phyloP scores from a whole-genome alignment of 2,113 vertebrate species.

The Struthio camelus region DNA sequence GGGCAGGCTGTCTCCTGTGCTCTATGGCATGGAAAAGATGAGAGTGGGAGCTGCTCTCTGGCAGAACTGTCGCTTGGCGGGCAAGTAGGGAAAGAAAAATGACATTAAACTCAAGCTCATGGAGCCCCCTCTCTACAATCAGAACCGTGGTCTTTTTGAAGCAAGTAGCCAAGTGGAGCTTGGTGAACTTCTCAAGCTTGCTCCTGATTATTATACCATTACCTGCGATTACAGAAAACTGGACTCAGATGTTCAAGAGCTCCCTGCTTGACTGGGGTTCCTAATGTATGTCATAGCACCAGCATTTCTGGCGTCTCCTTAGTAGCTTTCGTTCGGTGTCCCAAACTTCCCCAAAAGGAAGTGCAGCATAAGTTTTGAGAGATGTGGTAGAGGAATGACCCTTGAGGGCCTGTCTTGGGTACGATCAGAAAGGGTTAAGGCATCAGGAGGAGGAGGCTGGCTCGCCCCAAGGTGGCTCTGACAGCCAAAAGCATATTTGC shows the following conservation, averaged over 20 bases:
- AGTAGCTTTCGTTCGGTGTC: neutral
- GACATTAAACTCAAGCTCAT: neutral
- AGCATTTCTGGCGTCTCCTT: neutral
- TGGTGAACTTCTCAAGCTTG: neutral
- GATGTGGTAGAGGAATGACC: neutral
- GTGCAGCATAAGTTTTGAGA: neutral
- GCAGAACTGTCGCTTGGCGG: neutral
- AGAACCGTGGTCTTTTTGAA: neutral
- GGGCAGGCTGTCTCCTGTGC: neutral
- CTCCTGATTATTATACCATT: neutral
- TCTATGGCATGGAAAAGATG: neutral
- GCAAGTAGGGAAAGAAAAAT: constrained; percentile 1
- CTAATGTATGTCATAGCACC: neutral
- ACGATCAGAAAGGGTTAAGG: neutral
- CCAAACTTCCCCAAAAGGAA: neutral
- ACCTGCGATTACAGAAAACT: neutral
- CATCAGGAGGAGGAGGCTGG: neutral
- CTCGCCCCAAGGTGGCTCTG: neutral
- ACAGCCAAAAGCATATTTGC: neutral
- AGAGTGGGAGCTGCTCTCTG: neutral
- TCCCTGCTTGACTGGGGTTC: neutral
- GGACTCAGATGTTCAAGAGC: neutral
- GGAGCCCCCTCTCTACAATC: neutral
- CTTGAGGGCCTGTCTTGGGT: neutral
- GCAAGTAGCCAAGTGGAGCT: neutral